phyloP scores from a whole-genome alignment of 2,888 invertebrate species.

The Yponomeuta sedellus region DNA sequence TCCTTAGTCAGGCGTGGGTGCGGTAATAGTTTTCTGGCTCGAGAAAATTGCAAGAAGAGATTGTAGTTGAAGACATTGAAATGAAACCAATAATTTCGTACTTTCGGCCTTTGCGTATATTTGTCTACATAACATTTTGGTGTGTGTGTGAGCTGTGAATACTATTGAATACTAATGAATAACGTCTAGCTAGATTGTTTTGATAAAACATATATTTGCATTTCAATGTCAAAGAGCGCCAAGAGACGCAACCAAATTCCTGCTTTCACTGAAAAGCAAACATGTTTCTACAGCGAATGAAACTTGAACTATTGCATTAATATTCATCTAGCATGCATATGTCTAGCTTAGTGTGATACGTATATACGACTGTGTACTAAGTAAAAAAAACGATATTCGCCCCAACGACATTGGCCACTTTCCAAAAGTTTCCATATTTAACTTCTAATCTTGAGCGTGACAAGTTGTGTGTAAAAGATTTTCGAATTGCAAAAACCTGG shows the following conservation, averaged over 20 bases:
- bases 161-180: background rate
- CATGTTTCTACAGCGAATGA: background rate
- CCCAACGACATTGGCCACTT: conserved; percentile 36
- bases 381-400: background rate
- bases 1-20: background rate
- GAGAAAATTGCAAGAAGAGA: background rate
- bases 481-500: conserved; percentile 19
- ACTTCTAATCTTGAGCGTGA: conserved; percentile 43
- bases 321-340: background rate
- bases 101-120: background rate
- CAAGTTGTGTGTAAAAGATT: conserved; percentile 26
- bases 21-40: background rate
- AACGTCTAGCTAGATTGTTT: background rate
- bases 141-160: background rate
- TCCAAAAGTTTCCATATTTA: conserved; percentile 54
- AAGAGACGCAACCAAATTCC: no score
- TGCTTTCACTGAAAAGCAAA: background rate
- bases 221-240: background rate
- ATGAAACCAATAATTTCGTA: no score
- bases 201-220: background rate
- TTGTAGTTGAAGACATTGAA: no score
- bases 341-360: background rate
- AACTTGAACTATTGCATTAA: background rate
- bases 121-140: background rate
- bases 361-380: background rate